A percentile compares a stretch with the other conserved stretches of the same genome.
Conservation (phyloP, 2,113 vertebrate species). For the Phyllostomus discolor region DNA sequence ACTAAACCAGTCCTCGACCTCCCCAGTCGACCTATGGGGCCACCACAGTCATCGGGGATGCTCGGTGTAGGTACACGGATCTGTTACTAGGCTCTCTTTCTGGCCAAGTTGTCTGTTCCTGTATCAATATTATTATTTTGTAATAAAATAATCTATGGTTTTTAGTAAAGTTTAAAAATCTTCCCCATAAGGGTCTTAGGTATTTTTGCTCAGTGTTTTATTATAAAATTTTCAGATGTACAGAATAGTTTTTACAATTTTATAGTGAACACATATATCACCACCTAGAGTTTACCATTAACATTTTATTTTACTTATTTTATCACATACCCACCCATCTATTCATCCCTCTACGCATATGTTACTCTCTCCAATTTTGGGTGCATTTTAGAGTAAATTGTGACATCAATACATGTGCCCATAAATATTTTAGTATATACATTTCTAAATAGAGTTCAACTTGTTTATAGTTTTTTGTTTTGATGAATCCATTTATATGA, state of each 20-base stretch:
- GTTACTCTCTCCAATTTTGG: background rate
- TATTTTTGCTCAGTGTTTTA: background rate
- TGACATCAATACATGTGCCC: background rate
- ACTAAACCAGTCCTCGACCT: background rate
- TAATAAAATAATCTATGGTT: background rate
- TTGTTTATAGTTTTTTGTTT: background rate
- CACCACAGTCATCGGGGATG: too few relatives aligned
- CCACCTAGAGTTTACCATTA: background rate
- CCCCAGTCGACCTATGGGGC: background rate
- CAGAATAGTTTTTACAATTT: background rate
- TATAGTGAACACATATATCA: background rate
- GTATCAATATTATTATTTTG: background rate
- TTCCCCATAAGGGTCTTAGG: background rate
- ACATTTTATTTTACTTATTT: background rate
- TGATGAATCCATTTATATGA: background rate
- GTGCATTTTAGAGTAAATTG: background rate
- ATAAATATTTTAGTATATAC: background rate
- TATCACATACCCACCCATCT: background rate
- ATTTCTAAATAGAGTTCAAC: background rate
- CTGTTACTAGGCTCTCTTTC: background rate
- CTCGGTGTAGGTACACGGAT: fast-evolving
- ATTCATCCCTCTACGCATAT: background rate
- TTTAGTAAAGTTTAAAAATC: constrained; percentile 3
- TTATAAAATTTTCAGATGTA: background rate
- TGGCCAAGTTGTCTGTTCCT: background rate